Base-by-base conservation (phyloP, 2,888 invertebrate genomes). In the Polylopha cassiicola region DNA sequence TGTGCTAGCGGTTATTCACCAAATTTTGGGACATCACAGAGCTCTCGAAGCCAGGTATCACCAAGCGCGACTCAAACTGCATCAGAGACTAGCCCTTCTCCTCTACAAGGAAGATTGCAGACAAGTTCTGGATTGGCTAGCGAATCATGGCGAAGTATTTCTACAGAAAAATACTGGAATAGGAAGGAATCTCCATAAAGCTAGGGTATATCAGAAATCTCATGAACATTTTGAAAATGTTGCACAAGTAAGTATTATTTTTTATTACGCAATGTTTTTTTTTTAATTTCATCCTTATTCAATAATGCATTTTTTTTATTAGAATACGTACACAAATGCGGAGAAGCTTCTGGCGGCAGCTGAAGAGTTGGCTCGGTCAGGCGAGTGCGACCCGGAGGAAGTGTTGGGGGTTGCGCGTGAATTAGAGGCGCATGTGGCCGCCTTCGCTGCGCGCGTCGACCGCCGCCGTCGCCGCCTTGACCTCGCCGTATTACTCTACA, bases 161-260 rank as follows among this genome's bases (percentile, higher is more conserved):
- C 89, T 99, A 33, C 90, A 95, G 59, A 98, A 98, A 72, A 98
- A 98, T 74, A 95, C 95, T n/a, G 97, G 98, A 29, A 95, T 98
- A 48, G 98, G 98, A 41, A 89, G 97, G 56, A 97, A 97, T 85
- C 87, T 98, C 55, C 95, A 96, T 72, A 95, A 98, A 76, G 96
- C 98, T 24, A 89, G 95, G 57, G 95, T 97, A 4, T 95, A 98
- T 73, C 98, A 98, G 82, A 98, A 98, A 82, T 98, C 97, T 73
- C 98, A 99, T 70, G 97, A 98, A 77, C 98, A 98, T 79, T 99
- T 99, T 72, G 98, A 99, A 87, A 97, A 96, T 77, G 98, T 99
- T 45, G 98, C 98, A 29, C 95, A 95, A 91, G 96, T 95, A 81
- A 85, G 88, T 76, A 30, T 11, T 37, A 7, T 17, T 11, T 33